Evolutionary conservation across 2,113 vertebrate species (phyloP).

Genomic region (Choloepus hoffmanni): DNA sequence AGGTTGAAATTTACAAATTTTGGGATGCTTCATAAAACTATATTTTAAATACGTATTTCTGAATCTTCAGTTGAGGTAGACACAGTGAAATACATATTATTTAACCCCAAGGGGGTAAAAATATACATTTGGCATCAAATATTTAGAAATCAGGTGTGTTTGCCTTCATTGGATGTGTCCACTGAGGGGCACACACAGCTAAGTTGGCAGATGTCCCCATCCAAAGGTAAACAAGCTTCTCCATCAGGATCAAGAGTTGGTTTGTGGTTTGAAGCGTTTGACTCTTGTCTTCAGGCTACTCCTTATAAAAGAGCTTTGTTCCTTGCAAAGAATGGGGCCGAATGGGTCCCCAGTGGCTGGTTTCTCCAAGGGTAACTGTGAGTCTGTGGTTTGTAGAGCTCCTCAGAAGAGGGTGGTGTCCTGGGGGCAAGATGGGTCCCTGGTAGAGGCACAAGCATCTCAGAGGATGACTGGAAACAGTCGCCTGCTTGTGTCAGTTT

Average conservation of each 20-base stretch:
- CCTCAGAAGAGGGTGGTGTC: background rate
- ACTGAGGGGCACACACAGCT: accelerated
- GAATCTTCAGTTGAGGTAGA: background rate
- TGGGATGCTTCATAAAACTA: background rate
- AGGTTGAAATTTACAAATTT: background rate
- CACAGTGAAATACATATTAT: background rate
- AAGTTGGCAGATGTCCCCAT: background rate
- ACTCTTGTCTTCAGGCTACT: too few species aligned
- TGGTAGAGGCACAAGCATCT: accelerated
- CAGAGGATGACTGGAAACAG: background rate
- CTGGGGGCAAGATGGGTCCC: accelerated
- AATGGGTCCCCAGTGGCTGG: accelerated
- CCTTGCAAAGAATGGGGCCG: background rate
- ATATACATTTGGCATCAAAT: background rate
- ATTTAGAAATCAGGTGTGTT: background rate
- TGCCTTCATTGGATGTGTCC: background rate
- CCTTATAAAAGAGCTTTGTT: background rate
- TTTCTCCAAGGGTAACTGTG: background rate
- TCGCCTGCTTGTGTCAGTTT: too few species aligned
- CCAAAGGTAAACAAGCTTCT: accelerated
- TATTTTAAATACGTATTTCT: background rate
- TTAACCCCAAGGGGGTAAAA: background rate
- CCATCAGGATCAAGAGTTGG: background rate
- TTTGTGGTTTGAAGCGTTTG: background rate
- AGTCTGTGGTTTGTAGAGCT: accelerated